A percentile compares a stretch with the other conserved stretches of the same genome.
These are phyloP conservation scores for Eupeodes latifasciatus DNA, from an alignment of 2,888 invertebrate genomes.

Conservation along the genomic window DNA sequence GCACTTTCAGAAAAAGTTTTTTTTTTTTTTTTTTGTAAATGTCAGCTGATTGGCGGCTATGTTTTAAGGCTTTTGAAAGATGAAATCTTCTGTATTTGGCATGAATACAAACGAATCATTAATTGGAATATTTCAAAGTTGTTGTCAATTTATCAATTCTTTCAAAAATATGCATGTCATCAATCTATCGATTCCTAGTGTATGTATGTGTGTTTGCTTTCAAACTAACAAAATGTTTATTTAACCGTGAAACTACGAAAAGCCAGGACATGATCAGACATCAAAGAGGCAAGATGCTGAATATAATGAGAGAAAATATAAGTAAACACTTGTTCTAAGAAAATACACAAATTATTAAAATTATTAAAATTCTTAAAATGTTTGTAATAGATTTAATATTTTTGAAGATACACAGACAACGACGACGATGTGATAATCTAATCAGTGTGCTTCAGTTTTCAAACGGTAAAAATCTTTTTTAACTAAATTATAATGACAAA, in stretches of 20 bases:
- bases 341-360: conserved; percentile 6
- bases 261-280: conserved; percentile 4
- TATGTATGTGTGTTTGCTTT: neutral
- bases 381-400: neutral
- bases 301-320: conserved; percentile 9
- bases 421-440: neutral
- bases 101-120: neutral
- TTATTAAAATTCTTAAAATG: conserved; percentile 22
- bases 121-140: neutral
- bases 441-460: neutral
- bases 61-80: too few relatives aligned
- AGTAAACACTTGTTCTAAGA: conserved; percentile 25
- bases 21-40: too few relatives aligned
- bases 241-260: conserved; percentile 46
- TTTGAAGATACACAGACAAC: neutral
- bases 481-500: conserved; percentile 41
- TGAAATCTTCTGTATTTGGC: too few relatives aligned
- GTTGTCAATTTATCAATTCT: too few relatives aligned
- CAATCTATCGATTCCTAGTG: neutral
- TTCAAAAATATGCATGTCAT: neutral
- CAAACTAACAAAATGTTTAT: conserved; percentile 17
- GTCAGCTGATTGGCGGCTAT: too few relatives aligned
- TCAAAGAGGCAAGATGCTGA: conserved; percentile 4
- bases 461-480: neutral
- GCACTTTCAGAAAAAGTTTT: too few relatives aligned